These are phyloP conservation scores for Gobiocypris rarus DNA, from an alignment of 2,113 vertebrate genomes.

Conservation along the genomic window DNA sequence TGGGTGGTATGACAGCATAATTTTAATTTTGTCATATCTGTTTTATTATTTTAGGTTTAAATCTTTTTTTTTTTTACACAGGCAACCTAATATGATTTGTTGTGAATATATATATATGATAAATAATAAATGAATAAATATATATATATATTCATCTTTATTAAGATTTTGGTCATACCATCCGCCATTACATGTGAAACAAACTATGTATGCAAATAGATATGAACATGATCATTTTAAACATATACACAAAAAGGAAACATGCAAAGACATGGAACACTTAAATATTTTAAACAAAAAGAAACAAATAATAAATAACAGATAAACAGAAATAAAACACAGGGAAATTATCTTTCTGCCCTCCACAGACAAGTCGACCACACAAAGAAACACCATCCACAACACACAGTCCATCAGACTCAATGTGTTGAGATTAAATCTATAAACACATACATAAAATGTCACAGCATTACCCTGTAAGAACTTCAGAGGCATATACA, in stretches of 20 bases:
- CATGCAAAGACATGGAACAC: neutral
- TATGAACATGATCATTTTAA: constrained; percentile 8
- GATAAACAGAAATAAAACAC: neutral
- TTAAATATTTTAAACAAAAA: neutral
- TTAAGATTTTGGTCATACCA: neutral
- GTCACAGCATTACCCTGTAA: too few relatives aligned
- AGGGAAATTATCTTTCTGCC: neutral
- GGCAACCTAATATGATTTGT: neutral
- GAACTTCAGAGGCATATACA: too few relatives aligned
- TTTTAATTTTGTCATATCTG: neutral
- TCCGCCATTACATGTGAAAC: neutral
- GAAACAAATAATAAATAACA: neutral
- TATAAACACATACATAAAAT: neutral
- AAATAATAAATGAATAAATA: too few relatives aligned
- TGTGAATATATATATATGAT: neutral
- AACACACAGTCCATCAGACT: neutral
- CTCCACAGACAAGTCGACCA: neutral
- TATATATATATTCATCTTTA: neutral
- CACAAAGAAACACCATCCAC: neutral
- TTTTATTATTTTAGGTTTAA: neutral
- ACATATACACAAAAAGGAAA: neutral
- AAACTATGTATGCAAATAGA: constrained; percentile 8
- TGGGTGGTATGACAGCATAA: neutral
- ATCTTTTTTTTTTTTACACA: too few relatives aligned
- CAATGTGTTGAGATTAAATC: neutral